phyloP scores from a whole-genome alignment of 2,888 invertebrate genomes.

The Dinocampus coccinellae region DNA sequence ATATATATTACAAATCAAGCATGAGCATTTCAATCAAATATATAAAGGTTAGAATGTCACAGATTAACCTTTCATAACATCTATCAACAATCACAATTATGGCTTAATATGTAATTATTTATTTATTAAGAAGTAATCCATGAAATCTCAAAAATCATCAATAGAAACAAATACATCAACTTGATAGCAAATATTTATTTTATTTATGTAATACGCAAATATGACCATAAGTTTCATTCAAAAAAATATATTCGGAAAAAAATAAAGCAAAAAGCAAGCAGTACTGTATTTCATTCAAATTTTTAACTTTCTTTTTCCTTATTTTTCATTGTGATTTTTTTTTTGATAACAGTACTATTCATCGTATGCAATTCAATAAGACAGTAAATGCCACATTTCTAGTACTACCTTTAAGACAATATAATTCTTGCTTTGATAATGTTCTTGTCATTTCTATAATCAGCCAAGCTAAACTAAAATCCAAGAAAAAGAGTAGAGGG shows the following conservation, averaged over 20 bases:
- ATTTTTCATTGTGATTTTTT: constrained; percentile 58
- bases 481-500: background rate
- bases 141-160: background rate
- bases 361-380: constrained; percentile 57
- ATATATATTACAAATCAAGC: constrained; percentile 54
- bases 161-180: constrained; percentile 12
- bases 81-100: background rate
- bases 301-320: constrained; percentile 45
- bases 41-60: background rate
- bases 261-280: constrained; percentile 66
- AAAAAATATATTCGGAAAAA: constrained; percentile 40
- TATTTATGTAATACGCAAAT: constrained; percentile 12
- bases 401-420: constrained; percentile 57
- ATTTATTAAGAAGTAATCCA: background rate
- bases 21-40: constrained; percentile 53
- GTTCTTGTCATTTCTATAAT: constrained; percentile 37
- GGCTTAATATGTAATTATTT: background rate
- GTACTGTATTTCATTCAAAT: constrained; percentile 58
- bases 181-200: constrained; percentile 30
- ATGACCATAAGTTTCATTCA: constrained; percentile 2
- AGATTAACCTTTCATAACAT: background rate
- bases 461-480: constrained; percentile 61
- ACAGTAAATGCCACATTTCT: constrained; percentile 64
- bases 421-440: constrained; percentile 56
- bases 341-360: constrained; percentile 56